Base-by-base conservation (phyloP, 2,888 invertebrate genomes). In the Dryomyza anilis region DNA sequence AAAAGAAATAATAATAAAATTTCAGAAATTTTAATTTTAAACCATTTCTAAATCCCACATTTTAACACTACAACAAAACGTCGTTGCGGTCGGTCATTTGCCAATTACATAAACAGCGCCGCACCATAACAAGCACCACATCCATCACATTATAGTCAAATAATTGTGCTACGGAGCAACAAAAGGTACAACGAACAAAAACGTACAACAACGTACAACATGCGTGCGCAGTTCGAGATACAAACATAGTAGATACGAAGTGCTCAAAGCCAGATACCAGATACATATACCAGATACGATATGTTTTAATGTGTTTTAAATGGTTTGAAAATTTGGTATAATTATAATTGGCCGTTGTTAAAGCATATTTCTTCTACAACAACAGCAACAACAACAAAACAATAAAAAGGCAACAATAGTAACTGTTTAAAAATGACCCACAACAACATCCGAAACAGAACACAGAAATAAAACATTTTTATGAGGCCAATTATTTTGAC, bases 321-420 rank as follows among this genome's bases (percentile, higher is more conserved):
- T 77, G 76, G 75, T 76, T 76, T 70, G 71, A 74, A 76, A 76
- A 76, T 76, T 76, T 76, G 76, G 74, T 76, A 72, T 75, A 76
- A 76, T 76, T 76, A 76, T 76, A 74, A 76, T 76, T 74, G 53
- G 63, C 36, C 33, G 63, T 55, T 63, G 63, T 63, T 63, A 46
- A 46, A 43, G 55, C 21, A 46, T 45, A 8, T 14, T 29, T 43
- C 29, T 46, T 16, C 16, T 30, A 14, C 27, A 14, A 46, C 39
- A 27, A 53, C 16, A 53, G 25, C 14, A 16, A 25, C 27, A 57
- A 57, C 45, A 27, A 36, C 27, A 57, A 25, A 23, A 7, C 10
- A 10, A 50, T n/a, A 55, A 19, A 55, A 21, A 16, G 39, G 21
- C 14, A 27, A 45, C 27, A 57, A 57, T 29, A 27, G 21, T 16